Base-by-base conservation (phyloP, 2,113 vertebrate species). In the Myotis lucifugus region DNA sequence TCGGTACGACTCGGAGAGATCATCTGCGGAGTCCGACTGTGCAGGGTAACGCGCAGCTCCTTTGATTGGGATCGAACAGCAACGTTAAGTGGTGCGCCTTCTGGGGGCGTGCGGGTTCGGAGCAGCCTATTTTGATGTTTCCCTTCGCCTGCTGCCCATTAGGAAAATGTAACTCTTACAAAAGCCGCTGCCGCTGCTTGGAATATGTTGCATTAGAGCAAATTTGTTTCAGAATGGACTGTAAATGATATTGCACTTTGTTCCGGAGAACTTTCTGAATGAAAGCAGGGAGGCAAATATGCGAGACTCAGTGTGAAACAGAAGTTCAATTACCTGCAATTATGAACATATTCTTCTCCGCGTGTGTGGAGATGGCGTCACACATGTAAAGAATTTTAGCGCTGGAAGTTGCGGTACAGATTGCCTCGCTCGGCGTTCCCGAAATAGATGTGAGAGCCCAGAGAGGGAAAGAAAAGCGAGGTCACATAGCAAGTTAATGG, bases 161-260 rank as follows among this genome's bases (percentile, higher is more conserved):
- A 93, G 40, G 72, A 95, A 95, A 91, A 94, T 48, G 21, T 2
- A 96, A 48, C 77, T 96, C 61, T 97, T 92, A 69, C 12, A 69
- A 66, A 76, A 88, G 42, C 2, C 1, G 7, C 64, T 77, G 32
- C 48, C 95, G 46, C 86, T 90, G 92, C 87, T 96, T 27, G 69
- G 93, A 97, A 96, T 83, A 94, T 96, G 90, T 98, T 96, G 97
- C 92, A 91, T 95, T 91, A 96, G 88, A 88, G 78, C 34, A 97
- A 97, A 93, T 76, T 67, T 29, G 86, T 13, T 72, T 81, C 72
- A 77, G 96, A 88, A 92, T 56, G 83, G 88, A 10, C 72, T 85
- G 77, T 74, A 84, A 87, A 25, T 91, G 97, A 83, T 92, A 90
- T 82, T 2, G 74, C 32, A 3, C 95, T 97, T 96, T 25, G 72